Evolutionary conservation across 2,113 vertebrate genomes (phyloP).

Genomic region (Motacilla tschutschensis): DNA sequence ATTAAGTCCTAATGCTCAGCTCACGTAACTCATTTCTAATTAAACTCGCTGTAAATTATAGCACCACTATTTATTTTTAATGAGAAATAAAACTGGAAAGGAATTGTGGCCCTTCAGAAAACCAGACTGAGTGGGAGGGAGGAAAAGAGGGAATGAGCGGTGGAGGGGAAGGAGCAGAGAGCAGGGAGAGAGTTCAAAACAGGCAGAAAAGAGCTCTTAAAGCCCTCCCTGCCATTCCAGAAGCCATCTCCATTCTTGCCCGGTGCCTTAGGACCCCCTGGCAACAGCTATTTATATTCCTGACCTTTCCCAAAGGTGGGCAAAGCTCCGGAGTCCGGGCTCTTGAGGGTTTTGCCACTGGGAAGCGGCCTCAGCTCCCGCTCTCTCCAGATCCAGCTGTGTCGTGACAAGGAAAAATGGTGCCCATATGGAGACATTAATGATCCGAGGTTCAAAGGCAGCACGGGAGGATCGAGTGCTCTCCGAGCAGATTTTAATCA

Average conservation of each 20-base stretch:
- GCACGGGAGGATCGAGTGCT: conserved; percentile 23
- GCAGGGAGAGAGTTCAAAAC: neutral
- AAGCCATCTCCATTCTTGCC: neutral
- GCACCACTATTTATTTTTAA: conserved; percentile 67
- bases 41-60: conserved; percentile 68
- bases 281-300: conserved; percentile 7
- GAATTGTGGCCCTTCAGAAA: conserved; percentile 47
- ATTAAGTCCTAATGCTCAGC: conserved; percentile 63
- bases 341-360: neutral
- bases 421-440: conserved; percentile 50
- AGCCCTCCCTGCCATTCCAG: neutral
- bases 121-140: neutral
- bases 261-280: neutral
- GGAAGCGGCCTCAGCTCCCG: neutral
- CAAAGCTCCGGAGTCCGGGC: neutral
- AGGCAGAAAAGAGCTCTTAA: neutral
- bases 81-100: conserved; percentile 61
- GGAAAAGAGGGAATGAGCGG: fast-evolving
- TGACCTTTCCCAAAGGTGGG: conserved; percentile 41
- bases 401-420: conserved; percentile 49
- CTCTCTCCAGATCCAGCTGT: conserved; percentile 11
- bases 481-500: conserved; percentile 9
- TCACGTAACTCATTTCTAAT: conserved; percentile 70
- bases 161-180: neutral
- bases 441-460: conserved; percentile 44